These are phyloP conservation scores for Oreamnos americanus DNA, from an alignment of 2,113 vertebrate species.

Conservation along the genomic window DNA sequence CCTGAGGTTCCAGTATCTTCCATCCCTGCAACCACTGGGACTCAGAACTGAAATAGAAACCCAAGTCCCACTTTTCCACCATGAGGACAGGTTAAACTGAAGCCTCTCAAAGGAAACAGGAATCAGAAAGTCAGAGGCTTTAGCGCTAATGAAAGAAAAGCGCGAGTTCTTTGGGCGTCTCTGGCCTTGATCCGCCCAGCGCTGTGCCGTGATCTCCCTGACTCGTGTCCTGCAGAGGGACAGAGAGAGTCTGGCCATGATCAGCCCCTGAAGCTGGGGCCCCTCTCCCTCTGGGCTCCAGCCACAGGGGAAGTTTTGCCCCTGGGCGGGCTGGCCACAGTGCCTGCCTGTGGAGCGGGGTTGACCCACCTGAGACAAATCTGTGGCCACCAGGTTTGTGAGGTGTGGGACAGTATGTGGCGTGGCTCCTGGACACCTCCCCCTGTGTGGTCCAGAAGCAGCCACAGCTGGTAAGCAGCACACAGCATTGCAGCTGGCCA, in stretches of 20 bases:
- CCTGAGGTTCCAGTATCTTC: not conserved
- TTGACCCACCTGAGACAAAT: not conserved
- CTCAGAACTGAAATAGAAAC: not conserved
- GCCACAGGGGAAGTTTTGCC: not conserved
- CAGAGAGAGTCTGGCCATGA: not conserved
- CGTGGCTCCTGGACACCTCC: fast-evolving
- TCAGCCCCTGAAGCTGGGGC: no score
- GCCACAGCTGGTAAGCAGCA: not conserved
- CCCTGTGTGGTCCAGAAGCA: not conserved
- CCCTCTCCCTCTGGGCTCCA: not conserved
- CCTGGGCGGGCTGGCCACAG: fast-evolving
- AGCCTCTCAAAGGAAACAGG: not conserved
- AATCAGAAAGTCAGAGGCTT: not conserved
- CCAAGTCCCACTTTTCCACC: not conserved
- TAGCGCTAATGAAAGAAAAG: not conserved
- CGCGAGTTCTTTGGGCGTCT: fast-evolving
- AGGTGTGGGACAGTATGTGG: not conserved
- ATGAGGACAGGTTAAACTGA: fast-evolving
- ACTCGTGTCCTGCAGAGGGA: fast-evolving
- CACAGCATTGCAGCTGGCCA: not conserved
- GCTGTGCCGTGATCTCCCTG: not conserved
- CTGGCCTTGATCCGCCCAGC: not conserved
- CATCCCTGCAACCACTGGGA: no score
- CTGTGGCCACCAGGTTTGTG: not conserved
- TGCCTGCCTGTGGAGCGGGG: not conserved